These are phyloP conservation scores for Xenops minutus DNA, from an alignment of 2,797 vertebrate genomes.

Conservation along the genomic window DNA sequence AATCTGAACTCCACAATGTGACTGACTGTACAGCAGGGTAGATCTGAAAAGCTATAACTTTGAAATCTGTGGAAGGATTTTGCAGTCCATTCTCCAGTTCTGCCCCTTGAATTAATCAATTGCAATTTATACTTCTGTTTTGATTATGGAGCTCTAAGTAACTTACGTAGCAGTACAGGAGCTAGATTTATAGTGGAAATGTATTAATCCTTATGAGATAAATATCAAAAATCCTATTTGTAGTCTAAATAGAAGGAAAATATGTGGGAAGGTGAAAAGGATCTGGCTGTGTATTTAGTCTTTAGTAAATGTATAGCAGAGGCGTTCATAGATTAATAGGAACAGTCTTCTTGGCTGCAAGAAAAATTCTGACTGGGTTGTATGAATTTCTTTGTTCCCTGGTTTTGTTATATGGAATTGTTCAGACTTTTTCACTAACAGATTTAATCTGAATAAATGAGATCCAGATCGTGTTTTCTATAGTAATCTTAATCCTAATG, in stretches of 20 bases:
- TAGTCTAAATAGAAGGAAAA: neutral
- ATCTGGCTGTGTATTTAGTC: neutral
- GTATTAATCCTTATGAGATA: neutral
- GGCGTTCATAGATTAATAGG: neutral
- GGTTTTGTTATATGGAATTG: neutral
- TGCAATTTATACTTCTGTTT: neutral
- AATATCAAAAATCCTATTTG: neutral
- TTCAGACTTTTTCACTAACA: neutral
- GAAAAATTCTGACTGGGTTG: neutral
- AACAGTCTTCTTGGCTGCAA: neutral
- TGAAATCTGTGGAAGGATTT: neutral
- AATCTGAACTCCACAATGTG: neutral
- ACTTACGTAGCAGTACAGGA: neutral
- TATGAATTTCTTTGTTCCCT: neutral
- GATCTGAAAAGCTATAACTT: conserved; percentile 22
- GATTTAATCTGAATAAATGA: neutral
- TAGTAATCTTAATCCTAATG: neutral
- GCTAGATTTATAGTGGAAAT: neutral
- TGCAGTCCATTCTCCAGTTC: neutral
- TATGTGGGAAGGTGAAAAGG: neutral
- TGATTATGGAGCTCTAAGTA: neutral
- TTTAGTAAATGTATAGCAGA: neutral
- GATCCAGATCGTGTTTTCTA: neutral
- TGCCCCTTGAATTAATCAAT: conserved; percentile 7
- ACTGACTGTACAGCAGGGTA: neutral